A percentile compares a stretch with the other conserved stretches of the same genome.
Evolutionary conservation across 1,140 invertebrate species (phyloP).

Genomic region (Bombus waltoni): DNA sequence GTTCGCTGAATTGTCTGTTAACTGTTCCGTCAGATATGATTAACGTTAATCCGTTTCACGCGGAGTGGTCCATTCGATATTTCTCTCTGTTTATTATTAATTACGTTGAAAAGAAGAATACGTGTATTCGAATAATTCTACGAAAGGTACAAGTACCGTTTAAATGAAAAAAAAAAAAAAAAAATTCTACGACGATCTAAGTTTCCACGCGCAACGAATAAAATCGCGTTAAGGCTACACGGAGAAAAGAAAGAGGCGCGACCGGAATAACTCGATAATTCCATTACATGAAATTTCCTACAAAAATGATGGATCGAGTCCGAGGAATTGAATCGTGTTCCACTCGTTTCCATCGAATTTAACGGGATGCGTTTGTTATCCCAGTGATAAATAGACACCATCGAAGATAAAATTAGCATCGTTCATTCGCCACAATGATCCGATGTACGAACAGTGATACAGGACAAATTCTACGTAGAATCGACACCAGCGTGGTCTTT

Average conservation of each 20-base stretch:
- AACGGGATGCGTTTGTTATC: not conserved
- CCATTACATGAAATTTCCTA: not conserved
- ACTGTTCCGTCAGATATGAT: not conserved
- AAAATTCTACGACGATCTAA: not conserved
- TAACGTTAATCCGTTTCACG: no score
- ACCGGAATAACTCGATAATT: not conserved
- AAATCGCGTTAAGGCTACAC: no score
- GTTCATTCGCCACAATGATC: not conserved
- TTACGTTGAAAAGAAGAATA: no score
- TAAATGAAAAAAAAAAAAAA: not conserved
- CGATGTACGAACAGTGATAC: not conserved
- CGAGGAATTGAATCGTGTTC: no score
- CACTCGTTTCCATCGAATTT: not conserved
- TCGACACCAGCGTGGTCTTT: not conserved
- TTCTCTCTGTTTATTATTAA: no score
- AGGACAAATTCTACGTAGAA: not conserved
- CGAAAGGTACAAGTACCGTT: no score
- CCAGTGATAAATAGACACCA: not conserved
- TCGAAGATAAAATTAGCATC: not conserved
- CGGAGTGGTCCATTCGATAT: no score
- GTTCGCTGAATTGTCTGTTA: not conserved
- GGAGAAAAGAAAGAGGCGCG: not conserved
- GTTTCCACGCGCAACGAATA: no score
- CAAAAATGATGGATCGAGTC: not conserved
- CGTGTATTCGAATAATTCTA: no score